phyloP scores from a whole-genome alignment of 1,140 invertebrate species.

The Penaeus vannamei region DNA sequence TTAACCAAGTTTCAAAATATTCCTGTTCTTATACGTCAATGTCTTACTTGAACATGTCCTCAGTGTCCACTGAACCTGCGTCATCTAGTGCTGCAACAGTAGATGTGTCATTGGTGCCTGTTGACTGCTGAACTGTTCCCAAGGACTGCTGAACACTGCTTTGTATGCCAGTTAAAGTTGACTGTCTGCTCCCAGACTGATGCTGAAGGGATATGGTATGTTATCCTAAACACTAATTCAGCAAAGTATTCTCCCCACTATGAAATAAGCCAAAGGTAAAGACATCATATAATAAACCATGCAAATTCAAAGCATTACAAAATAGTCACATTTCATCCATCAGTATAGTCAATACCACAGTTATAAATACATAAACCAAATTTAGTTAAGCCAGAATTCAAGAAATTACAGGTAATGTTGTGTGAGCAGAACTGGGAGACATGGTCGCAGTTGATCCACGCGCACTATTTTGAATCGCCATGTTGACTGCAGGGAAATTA shows the following conservation, averaged over 20 bases:
- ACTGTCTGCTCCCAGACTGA: conserved; percentile 44
- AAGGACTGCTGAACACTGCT: conserved; percentile 58
- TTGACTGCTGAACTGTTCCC: conserved; percentile 47
- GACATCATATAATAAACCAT: too few species aligned
- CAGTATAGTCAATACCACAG: too few species aligned
- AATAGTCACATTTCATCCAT: not conserved
- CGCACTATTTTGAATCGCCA: conserved; percentile 62
- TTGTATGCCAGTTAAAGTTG: conserved; percentile 41
- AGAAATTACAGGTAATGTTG: conserved; percentile 39
- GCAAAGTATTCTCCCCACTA: not conserved
- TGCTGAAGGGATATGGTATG: conserved; percentile 20
- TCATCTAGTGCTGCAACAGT: conserved; percentile 13
- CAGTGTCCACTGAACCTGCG: conserved; percentile 40
- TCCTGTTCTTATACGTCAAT: too few species aligned
- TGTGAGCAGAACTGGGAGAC: conserved; percentile 28
- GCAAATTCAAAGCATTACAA: too few species aligned
- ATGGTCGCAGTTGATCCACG: conserved; percentile 40
- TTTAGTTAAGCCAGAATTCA: too few species aligned
- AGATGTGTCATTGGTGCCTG: conserved; percentile 47
- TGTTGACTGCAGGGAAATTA: conserved; percentile 63
- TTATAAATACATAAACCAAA: not conserved
- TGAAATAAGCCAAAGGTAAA: too few species aligned
- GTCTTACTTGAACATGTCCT: conserved; percentile 60
- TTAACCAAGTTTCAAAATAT: too few species aligned
- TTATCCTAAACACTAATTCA: not conserved